These are phyloP conservation scores for Rhagium mordax DNA, from an alignment of 2,888 invertebrate species.

Conservation along the genomic window DNA sequence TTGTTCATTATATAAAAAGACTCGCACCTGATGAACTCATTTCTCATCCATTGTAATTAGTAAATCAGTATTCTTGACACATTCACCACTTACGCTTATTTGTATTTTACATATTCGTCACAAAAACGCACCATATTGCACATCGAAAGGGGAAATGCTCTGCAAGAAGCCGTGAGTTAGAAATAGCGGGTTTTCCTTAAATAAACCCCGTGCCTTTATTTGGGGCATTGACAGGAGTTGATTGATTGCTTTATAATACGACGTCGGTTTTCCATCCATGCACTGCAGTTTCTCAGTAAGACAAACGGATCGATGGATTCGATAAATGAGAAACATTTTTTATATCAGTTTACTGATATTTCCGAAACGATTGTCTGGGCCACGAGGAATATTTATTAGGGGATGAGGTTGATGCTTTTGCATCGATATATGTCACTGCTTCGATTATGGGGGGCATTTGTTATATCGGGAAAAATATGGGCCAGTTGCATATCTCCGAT, in stretches of 20 bases:
- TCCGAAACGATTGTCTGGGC: conserved; percentile 31
- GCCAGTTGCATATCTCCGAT: conserved; percentile 28
- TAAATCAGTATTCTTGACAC: too few relatives aligned
- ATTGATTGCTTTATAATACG: conserved; percentile 26
- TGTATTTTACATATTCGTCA: too few relatives aligned
- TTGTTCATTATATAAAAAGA: too few relatives aligned
- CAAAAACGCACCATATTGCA: not conserved
- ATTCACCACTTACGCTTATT: too few relatives aligned
- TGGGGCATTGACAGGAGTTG: conserved; percentile 3
- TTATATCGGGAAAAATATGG: conserved; percentile 30
- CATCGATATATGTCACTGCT: conserved; percentile 31
- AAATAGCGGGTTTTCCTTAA: conserved; percentile 12
- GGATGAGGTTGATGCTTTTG: conserved; percentile 26
- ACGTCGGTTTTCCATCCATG: not conserved
- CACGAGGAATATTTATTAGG: conserved; percentile 29
- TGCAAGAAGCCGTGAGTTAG: not conserved
- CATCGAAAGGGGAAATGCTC: not conserved
- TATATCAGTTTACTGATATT: conserved; percentile 26
- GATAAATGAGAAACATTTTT: conserved; percentile 30
- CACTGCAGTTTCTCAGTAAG: not conserved
- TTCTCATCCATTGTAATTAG: too few relatives aligned
- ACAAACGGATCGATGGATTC: conserved; percentile 31
- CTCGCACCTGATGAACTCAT: too few relatives aligned
- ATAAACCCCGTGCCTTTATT: conserved; percentile 6
- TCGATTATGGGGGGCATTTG: conserved; percentile 16